Evolutionary conservation across 2,113 vertebrate species (phyloP).

Genomic region (Narcine bancroftii): DNA sequence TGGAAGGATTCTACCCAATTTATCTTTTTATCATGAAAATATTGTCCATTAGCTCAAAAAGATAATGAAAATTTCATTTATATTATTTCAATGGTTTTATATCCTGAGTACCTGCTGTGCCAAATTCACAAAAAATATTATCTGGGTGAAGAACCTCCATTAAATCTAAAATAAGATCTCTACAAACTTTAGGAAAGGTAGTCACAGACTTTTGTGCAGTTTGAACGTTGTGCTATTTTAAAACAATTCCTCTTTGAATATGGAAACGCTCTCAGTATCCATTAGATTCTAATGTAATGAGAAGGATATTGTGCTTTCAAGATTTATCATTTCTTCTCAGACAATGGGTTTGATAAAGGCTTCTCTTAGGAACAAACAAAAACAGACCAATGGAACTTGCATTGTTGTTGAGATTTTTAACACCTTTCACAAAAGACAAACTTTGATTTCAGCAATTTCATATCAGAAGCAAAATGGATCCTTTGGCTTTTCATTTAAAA

Average conservation of each 20-base stretch:
- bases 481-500: slow-evolving; percentile 34
- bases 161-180: not conserved
- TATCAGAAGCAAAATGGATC: slow-evolving; percentile 22
- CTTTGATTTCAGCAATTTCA: slow-evolving; percentile 33
- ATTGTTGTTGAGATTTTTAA: slow-evolving; percentile 19
- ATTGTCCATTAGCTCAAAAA: not conserved
- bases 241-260: not conserved
- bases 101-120: not conserved
- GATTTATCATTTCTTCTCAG: slow-evolving; percentile 12
- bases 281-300: not conserved
- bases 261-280: not conserved
- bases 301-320: not conserved
- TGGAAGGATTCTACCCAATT: not conserved
- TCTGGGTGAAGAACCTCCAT: not conserved
- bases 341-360: not conserved
- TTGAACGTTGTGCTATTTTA: not conserved
- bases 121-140: not conserved
- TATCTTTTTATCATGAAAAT: not conserved
- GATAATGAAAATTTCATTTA: not conserved
- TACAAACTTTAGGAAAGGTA: not conserved
- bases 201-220: not conserved
- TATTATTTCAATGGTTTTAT: not conserved
- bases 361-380: slow-evolving; percentile 3
- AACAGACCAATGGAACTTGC: slow-evolving; percentile 1
- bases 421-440: slow-evolving; percentile 19